Percentiles rank a stretch among this genome's conserved stretches.
Evolutionary conservation across 2,113 vertebrate genomes (phyloP).

Genomic region (Rhinopithecus roxellana): DNA sequence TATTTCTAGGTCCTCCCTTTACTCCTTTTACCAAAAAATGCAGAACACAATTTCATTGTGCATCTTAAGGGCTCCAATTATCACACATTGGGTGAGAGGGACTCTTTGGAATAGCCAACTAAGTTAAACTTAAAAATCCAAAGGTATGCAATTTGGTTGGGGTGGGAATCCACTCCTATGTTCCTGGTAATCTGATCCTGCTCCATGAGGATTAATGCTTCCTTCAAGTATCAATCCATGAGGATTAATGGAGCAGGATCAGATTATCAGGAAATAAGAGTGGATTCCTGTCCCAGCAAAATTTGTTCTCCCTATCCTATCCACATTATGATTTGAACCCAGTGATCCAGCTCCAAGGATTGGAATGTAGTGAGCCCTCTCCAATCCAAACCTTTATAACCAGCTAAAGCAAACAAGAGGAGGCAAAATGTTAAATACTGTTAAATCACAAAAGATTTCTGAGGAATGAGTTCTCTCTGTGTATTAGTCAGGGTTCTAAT

Average conservation of each 20-base stretch:
- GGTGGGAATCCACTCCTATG: conserved; percentile 97
- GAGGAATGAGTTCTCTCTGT: conserved; percentile 88
- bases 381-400: conserved; percentile 99
- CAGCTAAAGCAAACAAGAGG: conserved; percentile 99
- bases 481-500: too few species aligned
- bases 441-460: conserved; percentile 89
- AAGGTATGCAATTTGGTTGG: conserved; percentile 94
- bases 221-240: conserved; percentile 86
- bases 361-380: conserved; percentile 99
- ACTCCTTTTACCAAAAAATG: conserved; percentile 92
- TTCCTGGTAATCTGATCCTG: conserved; percentile 98
- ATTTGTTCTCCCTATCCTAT: conserved; percentile 94
- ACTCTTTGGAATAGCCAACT: conserved; percentile 94
- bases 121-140: conserved; percentile 91
- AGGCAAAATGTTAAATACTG: conserved; percentile 99
- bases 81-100: conserved; percentile 89
- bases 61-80: conserved; percentile 92
- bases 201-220: conserved; percentile 95
- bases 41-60: conserved; percentile 89
- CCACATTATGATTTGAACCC: conserved; percentile 99
- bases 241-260: conserved; percentile 81
- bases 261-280: too few species aligned
- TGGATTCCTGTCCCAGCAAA: too few species aligned
- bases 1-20: conserved; percentile 97
- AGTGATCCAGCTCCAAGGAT: conserved; percentile 99